Conservation (phyloP, 2,797 vertebrate species). For the Austrolebias charrua region DNA sequence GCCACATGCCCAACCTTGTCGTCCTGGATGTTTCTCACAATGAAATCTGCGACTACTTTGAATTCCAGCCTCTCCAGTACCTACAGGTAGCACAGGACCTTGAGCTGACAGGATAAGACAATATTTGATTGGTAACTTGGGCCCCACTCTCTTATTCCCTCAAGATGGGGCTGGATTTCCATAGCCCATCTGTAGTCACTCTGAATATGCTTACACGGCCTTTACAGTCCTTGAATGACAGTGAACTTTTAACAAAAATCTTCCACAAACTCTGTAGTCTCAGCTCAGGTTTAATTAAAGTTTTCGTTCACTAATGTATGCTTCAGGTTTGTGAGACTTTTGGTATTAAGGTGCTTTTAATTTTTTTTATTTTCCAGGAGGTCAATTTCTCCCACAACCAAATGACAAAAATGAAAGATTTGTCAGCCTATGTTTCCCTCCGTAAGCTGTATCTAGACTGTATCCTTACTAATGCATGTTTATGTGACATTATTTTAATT, state of each 20-base stretch:
- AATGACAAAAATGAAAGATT: constrained; percentile 85
- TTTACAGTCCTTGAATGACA: constrained; percentile 67
- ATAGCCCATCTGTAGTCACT: constrained; percentile 72
- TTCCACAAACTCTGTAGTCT: constrained; percentile 9
- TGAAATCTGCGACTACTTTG: constrained; percentile 83
- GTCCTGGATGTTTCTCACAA: constrained; percentile 89
- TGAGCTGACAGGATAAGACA: constrained; percentile 75
- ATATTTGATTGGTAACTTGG: constrained; percentile 58
- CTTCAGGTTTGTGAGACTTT: constrained; percentile 19
- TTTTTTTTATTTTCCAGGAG: constrained; percentile 75
- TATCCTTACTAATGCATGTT: constrained; percentile 81
- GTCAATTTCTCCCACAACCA: constrained; percentile 89
- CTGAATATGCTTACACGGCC: constrained; percentile 65
- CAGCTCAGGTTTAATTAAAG: constrained; percentile 13
- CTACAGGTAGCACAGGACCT: constrained; percentile 84
- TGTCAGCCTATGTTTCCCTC: constrained; percentile 82
- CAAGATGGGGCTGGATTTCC: constrained; percentile 61
- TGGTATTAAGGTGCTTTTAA: constrained; percentile 9
- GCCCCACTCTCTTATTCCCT: constrained; percentile 65
- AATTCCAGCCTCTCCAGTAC: constrained; percentile 86
- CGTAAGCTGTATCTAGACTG: constrained; percentile 85
- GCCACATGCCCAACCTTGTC: constrained; percentile 87
- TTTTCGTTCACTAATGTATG: constrained; percentile 16
- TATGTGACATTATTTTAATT: not conserved
- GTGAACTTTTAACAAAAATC: constrained; percentile 51